phyloP scores from a whole-genome alignment of 23 tunicate genomes.

The Pegea sp. region DNA sequence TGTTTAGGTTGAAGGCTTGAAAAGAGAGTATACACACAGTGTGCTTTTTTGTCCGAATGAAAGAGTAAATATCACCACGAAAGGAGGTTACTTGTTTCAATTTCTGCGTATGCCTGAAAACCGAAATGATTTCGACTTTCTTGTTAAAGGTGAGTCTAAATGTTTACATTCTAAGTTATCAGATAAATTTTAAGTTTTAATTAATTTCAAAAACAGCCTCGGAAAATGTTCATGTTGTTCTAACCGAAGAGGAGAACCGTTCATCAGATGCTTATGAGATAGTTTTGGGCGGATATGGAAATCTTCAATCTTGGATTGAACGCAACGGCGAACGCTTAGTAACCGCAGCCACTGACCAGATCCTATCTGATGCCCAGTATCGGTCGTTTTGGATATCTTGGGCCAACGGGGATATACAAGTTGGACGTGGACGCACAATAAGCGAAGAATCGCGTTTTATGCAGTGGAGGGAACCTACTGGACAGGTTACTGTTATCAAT shows the following conservation, averaged over 20 bases:
- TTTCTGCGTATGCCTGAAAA: slow-evolving; percentile 31
- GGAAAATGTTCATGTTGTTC: slow-evolving; percentile 31
- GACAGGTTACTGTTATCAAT: slow-evolving; percentile 7
- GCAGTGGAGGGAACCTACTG: slow-evolving; percentile 15
- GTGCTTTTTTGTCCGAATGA: slow-evolving; percentile 95
- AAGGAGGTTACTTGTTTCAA: slow-evolving; percentile 18
- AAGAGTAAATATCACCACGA: slow-evolving; percentile 63
- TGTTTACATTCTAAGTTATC: not conserved
- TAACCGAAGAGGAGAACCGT: slow-evolving; percentile 14
- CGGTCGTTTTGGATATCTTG: slow-evolving; percentile 86
- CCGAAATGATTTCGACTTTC: slow-evolving; percentile 38
- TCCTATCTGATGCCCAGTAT: slow-evolving; percentile 32
- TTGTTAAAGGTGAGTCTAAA: slow-evolving; percentile 29
- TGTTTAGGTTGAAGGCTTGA: slow-evolving; percentile 80
- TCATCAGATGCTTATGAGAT: slow-evolving; percentile 42
- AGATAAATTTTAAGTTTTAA: not conserved
- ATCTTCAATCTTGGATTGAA: slow-evolving; percentile 49
- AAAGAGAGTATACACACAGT: slow-evolving; percentile 62
- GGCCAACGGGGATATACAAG: slow-evolving; percentile 34
- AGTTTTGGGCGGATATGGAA: slow-evolving; percentile 45
- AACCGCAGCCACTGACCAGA: slow-evolving; percentile 23
- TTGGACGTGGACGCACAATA: slow-evolving; percentile 33
- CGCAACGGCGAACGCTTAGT: slow-evolving; percentile 21
- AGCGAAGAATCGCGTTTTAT: slow-evolving; percentile 18
- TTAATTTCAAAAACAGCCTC: slow-evolving; percentile 15